Conservation (phyloP, 2,888 invertebrate genomes). For the Achlya flavicornis region DNA sequence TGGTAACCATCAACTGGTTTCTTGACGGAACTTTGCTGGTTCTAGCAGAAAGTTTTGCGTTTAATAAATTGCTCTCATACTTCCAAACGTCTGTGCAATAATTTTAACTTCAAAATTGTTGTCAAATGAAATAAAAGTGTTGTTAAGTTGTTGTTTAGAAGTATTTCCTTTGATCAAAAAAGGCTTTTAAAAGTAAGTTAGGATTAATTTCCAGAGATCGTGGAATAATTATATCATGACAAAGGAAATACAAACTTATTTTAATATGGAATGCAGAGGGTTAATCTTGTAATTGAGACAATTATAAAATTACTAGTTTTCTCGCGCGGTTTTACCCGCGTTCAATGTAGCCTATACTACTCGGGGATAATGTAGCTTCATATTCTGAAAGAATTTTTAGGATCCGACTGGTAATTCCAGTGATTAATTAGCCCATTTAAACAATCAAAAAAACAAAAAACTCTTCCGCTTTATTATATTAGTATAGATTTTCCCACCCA, state of each 20-base stretch:
- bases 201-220: constrained; percentile 1
- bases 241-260: not conserved
- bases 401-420: no score
- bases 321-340: no score
- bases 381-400: no score
- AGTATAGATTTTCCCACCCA: no score
- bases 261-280: not conserved
- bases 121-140: not conserved
- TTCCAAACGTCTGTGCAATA: not conserved
- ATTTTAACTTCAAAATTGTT: constrained; percentile 6
- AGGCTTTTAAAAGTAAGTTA: not conserved
- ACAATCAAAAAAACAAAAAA: no score
- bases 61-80: not conserved
- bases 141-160: not conserved
- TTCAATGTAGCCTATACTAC: no score
- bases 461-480: no score
- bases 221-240: not conserved
- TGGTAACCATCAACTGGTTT: not conserved
- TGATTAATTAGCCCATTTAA: no score
- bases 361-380: no score
- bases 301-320: no score
- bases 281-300: no score
- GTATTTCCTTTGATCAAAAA: not conserved
- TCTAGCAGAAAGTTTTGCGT: constrained; percentile 4
- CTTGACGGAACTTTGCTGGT: constrained; percentile 1